Conservation (phyloP, 2,113 vertebrate genomes). For the Pandion haliaetus region DNA sequence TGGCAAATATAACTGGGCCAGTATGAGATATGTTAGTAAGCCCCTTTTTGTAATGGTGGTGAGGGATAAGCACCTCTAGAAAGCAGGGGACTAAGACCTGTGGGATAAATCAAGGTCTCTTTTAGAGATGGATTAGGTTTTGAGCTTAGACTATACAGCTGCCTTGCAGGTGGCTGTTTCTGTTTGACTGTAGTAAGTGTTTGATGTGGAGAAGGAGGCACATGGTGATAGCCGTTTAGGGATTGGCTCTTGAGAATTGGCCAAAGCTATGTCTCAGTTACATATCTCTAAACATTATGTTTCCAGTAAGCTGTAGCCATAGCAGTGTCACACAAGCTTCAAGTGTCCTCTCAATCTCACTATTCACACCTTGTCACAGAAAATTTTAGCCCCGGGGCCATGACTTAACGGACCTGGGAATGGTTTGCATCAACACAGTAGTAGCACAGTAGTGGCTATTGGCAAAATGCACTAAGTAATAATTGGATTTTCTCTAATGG, state of each 20-base stretch:
- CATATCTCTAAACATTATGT: not conserved
- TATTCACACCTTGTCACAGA: not conserved
- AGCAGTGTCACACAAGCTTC: not conserved
- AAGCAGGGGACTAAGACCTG: not conserved
- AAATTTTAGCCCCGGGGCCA: not conserved
- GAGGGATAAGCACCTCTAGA: not conserved
- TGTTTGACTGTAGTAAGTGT: not conserved
- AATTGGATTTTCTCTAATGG: not conserved
- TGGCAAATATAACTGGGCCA: not conserved
- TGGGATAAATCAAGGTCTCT: not conserved
- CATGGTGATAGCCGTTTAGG: not conserved
- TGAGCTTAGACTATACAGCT: not conserved
- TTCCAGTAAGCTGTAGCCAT: not conserved
- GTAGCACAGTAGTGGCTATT: not conserved
- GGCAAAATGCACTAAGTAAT: not conserved
- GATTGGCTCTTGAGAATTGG: not conserved
- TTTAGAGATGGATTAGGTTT: not conserved
- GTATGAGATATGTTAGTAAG: not conserved
- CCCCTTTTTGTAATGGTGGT: not conserved
- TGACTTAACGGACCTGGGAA: not conserved
- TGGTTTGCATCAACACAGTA: not conserved
- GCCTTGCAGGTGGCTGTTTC: not conserved
- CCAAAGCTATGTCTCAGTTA: not conserved
- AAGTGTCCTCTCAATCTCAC: not conserved
- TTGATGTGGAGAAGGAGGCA: not conserved